Conservation (phyloP, 2,797 vertebrate genomes). For the Coluber constrictor region DNA sequence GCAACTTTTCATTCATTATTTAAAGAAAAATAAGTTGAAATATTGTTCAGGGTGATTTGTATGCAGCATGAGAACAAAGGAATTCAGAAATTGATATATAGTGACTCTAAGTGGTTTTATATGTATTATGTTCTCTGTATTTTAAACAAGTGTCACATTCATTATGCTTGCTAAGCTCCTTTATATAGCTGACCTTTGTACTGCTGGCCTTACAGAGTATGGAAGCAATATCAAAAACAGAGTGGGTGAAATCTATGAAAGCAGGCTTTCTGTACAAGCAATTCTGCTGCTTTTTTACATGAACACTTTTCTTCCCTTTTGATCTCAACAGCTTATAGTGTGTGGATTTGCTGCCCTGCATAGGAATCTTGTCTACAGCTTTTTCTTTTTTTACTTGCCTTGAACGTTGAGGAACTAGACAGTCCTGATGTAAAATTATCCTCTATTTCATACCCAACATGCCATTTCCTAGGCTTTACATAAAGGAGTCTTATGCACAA, state of each 20-base stretch:
- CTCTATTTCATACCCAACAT: background rate
- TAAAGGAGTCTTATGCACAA: background rate
- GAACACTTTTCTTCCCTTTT: background rate
- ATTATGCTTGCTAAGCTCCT: constrained; percentile 14
- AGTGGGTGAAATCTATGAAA: constrained; percentile 8
- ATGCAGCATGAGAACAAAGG: constrained; percentile 25
- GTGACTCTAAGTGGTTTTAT: constrained; percentile 25
- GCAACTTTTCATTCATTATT: background rate
- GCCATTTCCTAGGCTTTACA: background rate
- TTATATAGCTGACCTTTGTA: constrained; percentile 18
- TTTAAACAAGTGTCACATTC: constrained; percentile 23
- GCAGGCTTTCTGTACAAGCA: background rate
- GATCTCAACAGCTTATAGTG: background rate
- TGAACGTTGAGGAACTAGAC: background rate
- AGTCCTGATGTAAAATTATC: background rate
- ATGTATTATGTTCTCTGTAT: constrained; percentile 16
- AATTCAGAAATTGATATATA: constrained; percentile 1
- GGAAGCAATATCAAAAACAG: constrained; percentile 17
- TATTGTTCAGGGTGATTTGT: constrained; percentile 5
- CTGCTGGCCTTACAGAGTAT: background rate
- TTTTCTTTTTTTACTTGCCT: background rate
- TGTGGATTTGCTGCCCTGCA: background rate
- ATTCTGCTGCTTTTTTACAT: background rate
- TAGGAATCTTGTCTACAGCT: background rate
- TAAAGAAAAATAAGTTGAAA: background rate